Evolutionary conservation across 1,140 invertebrate genomes (phyloP).

Genomic region (Dendroctonus valens): DNA sequence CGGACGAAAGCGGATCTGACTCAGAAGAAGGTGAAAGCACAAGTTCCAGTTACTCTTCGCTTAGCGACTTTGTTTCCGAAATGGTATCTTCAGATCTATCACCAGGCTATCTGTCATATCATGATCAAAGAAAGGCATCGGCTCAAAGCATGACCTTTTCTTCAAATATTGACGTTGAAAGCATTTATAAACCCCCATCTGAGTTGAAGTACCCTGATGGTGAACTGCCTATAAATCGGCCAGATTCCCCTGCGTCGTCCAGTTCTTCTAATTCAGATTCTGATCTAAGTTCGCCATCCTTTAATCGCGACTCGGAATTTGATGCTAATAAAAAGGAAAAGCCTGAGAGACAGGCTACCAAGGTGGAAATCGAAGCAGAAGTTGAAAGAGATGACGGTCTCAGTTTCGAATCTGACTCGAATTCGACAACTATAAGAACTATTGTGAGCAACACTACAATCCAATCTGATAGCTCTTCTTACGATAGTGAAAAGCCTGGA

Average conservation of each 20-base stretch:
- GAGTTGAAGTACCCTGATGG: conserved; percentile 72
- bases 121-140: conserved; percentile 44
- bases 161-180: conserved; percentile 69
- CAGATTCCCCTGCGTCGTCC: conserved; percentile 64
- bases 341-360: conserved; percentile 37
- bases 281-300: conserved; percentile 67
- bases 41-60: conserved; percentile 91
- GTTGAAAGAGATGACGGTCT: conserved; percentile 63
- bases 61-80: conserved; percentile 94
- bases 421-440: conserved; percentile 70
- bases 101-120: conserved; percentile 59
- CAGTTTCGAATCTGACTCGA: conserved; percentile 70
- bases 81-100: conserved; percentile 86
- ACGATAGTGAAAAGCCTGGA: conserved; percentile 49
- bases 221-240: conserved; percentile 52
- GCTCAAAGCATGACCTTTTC: conserved; percentile 67
- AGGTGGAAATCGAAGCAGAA: conserved; percentile 58
- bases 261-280: conserved; percentile 67
- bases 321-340: conserved; percentile 55
- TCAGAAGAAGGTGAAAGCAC: conserved; percentile 91
- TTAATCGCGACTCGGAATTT: conserved; percentile 65
- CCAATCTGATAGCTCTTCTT: conserved; percentile 49
- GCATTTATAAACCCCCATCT: conserved; percentile 51
- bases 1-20: conserved; percentile 93
- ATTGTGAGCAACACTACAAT: conserved; percentile 60